These are phyloP conservation scores for Corydoras sp. DNA, from an alignment of 2,113 vertebrate species.

Conservation along the genomic window DNA sequence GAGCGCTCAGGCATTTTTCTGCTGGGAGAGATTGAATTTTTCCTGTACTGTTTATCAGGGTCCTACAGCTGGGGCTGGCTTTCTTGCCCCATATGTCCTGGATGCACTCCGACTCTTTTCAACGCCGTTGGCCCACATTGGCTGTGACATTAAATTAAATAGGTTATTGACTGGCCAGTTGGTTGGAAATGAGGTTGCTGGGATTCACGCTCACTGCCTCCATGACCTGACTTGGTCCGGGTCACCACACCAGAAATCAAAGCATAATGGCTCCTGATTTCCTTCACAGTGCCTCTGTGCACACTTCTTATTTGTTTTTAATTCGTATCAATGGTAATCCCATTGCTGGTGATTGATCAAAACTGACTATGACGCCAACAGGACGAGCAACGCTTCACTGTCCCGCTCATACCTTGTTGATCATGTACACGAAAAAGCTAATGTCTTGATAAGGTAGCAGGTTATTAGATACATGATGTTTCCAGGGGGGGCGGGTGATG, in stretches of 20 bases:
- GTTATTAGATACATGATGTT: no score
- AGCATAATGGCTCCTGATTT: constrained; percentile 79
- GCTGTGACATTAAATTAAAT: constrained; percentile 93
- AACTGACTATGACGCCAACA: constrained; percentile 55
- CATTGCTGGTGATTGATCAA: constrained; percentile 58
- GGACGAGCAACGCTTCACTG: neutral
- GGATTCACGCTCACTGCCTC: constrained; percentile 63
- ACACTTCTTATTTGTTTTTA: constrained; percentile 88
- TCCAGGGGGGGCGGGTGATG: no score
- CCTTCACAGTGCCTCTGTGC: constrained; percentile 63
- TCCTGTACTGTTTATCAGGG: constrained; percentile 87
- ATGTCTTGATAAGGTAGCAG: no score
- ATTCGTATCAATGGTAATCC: constrained; percentile 85
- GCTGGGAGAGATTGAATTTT: constrained; percentile 61
- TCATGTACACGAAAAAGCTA: no score
- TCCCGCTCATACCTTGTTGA: neutral
- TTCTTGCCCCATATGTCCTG: constrained; percentile 37
- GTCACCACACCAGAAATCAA: constrained; percentile 83
- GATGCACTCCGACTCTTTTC: constrained; percentile 72
- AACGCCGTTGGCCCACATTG: constrained; percentile 75
- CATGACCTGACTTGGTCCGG: constrained; percentile 68
- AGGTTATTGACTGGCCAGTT: constrained; percentile 89
- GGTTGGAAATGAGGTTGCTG: constrained; percentile 64
- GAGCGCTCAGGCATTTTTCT: constrained; percentile 55
- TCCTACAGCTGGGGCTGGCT: constrained; percentile 76